Conservation (phyloP, 2,113 vertebrate genomes). For the Oncorhynchus mykiss region DNA sequence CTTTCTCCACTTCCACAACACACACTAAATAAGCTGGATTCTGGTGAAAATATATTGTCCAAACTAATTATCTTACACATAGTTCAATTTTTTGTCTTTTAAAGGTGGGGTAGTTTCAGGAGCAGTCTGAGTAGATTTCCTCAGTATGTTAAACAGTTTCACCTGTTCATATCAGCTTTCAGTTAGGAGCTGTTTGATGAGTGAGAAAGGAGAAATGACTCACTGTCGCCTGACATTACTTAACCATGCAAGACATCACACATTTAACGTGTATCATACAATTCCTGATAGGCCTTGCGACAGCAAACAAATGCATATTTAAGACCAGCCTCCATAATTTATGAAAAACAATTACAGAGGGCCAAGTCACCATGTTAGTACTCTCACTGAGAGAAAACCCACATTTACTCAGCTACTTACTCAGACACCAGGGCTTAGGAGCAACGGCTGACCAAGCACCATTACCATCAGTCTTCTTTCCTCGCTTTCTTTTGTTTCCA, state of each 20-base stretch:
- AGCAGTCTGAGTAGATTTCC: conserved; percentile 4
- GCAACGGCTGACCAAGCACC: not conserved
- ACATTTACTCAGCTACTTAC: conserved; percentile 30
- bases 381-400: conserved; percentile 36
- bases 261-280: conserved; percentile 38
- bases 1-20: conserved; percentile 55
- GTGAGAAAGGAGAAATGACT: conserved; percentile 10
- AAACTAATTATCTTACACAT: conserved; percentile 64
- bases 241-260: conserved; percentile 43
- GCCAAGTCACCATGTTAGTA: conserved; percentile 26
- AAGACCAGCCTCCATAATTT: conserved; percentile 53
- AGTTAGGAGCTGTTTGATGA: conserved; percentile 30
- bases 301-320: conserved; percentile 55
- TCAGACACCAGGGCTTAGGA: conserved; percentile 5
- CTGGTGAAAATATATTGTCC: conserved; percentile 58
- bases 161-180: conserved; percentile 20
- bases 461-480: conserved; percentile 38
- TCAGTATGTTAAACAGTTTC: conserved; percentile 9
- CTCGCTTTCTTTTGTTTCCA: conserved; percentile 38
- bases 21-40: conserved; percentile 61
- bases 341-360: conserved; percentile 54
- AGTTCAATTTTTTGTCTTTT: conserved; percentile 29
- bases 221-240: conserved; percentile 26
- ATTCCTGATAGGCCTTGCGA: conserved; percentile 33
- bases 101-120: conserved; percentile 3